A percentile compares a stretch with the other conserved stretches of the same genome.
Conservation (phyloP, 2,888 invertebrate genomes). For the Dicyrtomina minuta region DNA sequence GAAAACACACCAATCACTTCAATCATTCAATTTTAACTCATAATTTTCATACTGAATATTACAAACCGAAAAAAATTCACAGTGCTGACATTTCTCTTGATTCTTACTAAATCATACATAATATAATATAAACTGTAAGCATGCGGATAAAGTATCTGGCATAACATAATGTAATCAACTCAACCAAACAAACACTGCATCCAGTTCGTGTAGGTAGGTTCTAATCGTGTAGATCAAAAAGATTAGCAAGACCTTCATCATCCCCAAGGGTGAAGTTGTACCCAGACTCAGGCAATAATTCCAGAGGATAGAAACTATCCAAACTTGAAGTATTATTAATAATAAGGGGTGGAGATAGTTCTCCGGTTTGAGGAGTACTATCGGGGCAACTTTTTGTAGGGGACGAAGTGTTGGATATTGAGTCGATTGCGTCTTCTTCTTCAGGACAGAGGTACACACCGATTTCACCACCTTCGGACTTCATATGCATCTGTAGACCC, state of each 20-base stretch:
- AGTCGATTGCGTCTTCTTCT: slow-evolving; percentile 59
- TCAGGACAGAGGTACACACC: slow-evolving; percentile 95
- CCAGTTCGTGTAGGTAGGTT: no score
- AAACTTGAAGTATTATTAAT: slow-evolving; percentile 22
- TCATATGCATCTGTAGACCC: slow-evolving; percentile 77
- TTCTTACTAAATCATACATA: neutral
- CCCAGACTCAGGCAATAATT: slow-evolving; percentile 27
- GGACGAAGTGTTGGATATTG: slow-evolving; percentile 11
- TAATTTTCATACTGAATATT: no score
- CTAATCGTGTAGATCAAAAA: no score
- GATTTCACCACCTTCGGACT: slow-evolving; percentile 82
- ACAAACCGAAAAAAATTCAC: no score
- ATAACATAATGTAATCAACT: no score
- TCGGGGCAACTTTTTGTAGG: slow-evolving; percentile 13
- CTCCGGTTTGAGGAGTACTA: no score
- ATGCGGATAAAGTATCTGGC: no score
- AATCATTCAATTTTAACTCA: no score
- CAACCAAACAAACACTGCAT: slow-evolving; percentile 24
- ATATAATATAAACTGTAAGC: no score
- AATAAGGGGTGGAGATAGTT: slow-evolving; percentile 31
- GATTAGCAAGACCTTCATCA: slow-evolving; percentile 48
- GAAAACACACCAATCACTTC: no score
- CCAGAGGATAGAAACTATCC: slow-evolving; percentile 29
- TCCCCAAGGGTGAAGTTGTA: slow-evolving; percentile 50
- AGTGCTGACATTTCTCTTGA: neutral